Base-by-base conservation (phyloP, 30 jellyfish, hydroid and myxozoan species). In the Hydractinia symbiolongicarpus region DNA sequence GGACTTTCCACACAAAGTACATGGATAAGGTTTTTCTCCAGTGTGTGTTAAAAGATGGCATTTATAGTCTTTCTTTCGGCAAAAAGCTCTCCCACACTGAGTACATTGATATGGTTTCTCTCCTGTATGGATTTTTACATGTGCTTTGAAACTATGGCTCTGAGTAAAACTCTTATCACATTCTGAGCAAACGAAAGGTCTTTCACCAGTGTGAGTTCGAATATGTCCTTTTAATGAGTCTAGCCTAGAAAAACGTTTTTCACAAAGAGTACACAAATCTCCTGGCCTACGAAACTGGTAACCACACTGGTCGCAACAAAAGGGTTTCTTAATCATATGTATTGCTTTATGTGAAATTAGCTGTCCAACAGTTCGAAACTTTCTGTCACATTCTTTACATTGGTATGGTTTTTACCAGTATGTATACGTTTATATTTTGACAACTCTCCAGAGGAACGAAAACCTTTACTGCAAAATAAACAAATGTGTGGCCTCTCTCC, bases 281-380 rank as follows among this genome's bases (percentile, higher is more conserved):
- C 74, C 74, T n/a, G 17, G 74, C 40, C 74, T 44, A n/a, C 74
- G 74, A 64, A 64, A 64, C 16, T 51, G 74, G 9, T 64, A 44
- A 64, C 8, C 40, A 51, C 74, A 64, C 9, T n/a, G 16, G 19
- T 64, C 74, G 40, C 74, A 64, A 7, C 9, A 64, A 13, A n/a
- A 64, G 9, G 19, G 19, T 64, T 64, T 64, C 74, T 64, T 51
- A 44, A n/a, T 51, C 19, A 51, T n/a, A 64, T 64, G 74, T 7
- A 51, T 64, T 44, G 40, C 74, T 13, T 51, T 7, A 13, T 64
- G 74, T n/a, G 74, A 64, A n/a, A 64, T 64, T 51, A 64, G 16
- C 40, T 64, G 74, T n/a, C 74, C 74, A 6, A 64, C 40, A 51
- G 74, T 64, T n/a, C 74, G 74, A 51, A 64, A 64, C 74, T 51